Evolutionary conservation across 1,140 invertebrate genomes (phyloP).

Genomic region (Holcopasites calliopsidis): DNA sequence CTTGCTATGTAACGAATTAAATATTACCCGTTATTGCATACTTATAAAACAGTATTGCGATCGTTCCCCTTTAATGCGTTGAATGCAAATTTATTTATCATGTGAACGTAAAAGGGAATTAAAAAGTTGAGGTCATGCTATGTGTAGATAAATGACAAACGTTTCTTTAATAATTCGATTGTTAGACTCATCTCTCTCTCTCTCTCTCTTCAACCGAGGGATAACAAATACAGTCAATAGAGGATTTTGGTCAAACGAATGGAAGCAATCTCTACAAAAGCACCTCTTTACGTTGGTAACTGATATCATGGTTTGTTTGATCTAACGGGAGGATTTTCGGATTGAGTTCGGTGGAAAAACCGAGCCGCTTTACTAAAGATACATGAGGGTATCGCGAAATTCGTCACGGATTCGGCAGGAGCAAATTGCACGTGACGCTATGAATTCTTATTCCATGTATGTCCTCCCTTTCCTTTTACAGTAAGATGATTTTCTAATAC

Average conservation of each 20-base stretch:
- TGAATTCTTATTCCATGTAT: neutral
- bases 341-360: neutral
- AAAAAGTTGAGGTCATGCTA: no score
- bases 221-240: neutral
- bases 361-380: neutral
- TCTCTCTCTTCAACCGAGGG: neutral
- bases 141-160: no score
- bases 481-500: neutral
- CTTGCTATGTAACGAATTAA: no score
- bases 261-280: neutral
- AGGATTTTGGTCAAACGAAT: slow-evolving; percentile 5
- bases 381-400: neutral
- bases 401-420: neutral
- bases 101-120: no score
- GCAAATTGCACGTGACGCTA: neutral
- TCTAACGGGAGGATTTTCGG: neutral
- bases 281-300: neutral
- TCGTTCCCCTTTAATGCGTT: no score
- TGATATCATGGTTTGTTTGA: slow-evolving; percentile 9
- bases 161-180: neutral
- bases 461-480: neutral
- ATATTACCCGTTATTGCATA: no score
- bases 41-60: no score
- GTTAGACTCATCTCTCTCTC: neutral
- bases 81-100: no score